These are phyloP conservation scores for Helicolenus hilgendorfi DNA, from an alignment of 2,797 vertebrate genomes.

Conservation along the genomic window DNA sequence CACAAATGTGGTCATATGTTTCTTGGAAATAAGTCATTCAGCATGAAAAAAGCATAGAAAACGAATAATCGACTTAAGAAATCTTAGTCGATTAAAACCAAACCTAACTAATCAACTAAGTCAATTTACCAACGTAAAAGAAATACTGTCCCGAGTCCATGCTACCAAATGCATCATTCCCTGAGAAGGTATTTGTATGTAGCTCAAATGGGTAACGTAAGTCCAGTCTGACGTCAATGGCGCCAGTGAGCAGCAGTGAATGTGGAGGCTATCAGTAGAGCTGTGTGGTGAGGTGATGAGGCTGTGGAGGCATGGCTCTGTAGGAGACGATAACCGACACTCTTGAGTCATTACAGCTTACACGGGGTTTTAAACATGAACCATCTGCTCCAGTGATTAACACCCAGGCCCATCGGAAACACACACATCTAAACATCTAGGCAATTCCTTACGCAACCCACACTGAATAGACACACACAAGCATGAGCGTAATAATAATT, in stretches of 20 bases:
- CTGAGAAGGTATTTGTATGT: constrained; percentile 22
- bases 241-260: constrained; percentile 24
- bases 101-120: no score
- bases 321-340: constrained; percentile 68
- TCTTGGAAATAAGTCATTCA: no score
- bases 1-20: no score
- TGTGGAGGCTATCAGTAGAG: constrained; percentile 34
- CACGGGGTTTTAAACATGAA: constrained; percentile 81
- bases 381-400: constrained; percentile 86
- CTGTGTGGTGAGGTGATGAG: constrained; percentile 27
- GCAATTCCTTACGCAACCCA: constrained; percentile 43
- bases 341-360: constrained; percentile 83
- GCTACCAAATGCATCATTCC: neutral
- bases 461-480: neutral
- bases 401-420: constrained; percentile 52
- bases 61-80: no score
- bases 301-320: constrained; percentile 48
- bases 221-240: constrained; percentile 40
- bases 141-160: neutral
- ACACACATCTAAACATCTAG: constrained; percentile 52
- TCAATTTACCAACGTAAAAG: neutral
- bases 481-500: neutral
- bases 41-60: neutral
- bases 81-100: no score
- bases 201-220: constrained; percentile 25